Base-by-base conservation (phyloP, 2,797 vertebrate species). In the Okamejei kenojei region DNA sequence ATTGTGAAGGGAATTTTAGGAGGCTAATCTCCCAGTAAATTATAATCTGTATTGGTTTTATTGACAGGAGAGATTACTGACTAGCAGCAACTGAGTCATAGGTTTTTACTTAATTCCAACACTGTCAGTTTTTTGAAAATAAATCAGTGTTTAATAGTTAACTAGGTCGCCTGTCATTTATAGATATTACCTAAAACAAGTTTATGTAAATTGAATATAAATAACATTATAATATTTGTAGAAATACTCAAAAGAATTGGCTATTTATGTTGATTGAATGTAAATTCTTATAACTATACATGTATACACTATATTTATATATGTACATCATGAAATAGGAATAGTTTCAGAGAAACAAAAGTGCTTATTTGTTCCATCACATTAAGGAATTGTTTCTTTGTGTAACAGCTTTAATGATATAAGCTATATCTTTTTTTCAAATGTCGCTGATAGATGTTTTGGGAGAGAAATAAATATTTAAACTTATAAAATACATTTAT, bases 381-480 rank as follows among this genome's bases (percentile, higher is more conserved):
- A 35, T 17, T 19, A 88, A 32, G 32, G 61, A 88, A 88, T 88
- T 68, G 84, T 88, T 88, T 35, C 63, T 32, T 65, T 88, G 29
- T 86, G 82, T 61, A 63, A 61, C 26, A 63, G 82, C 84, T 88
- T 88, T 88, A 68, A 88, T 32, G 68, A 88, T 8, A 5, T 65
- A 35, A 19, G 61, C n/a, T 35, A 35, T 65, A 29, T 88, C 68
- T 68, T 88, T 65, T 88, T 88, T 65, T 86, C 26, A 68, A 88
- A 88, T 68, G 84, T 17, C 68, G 84, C 84, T 88, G 61, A 68
- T 61, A 65, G 84, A 88, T 88, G 84, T 88, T 88, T 88, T 88
- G n/a, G n/a, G 63, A 88, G n/a, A n/a, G 68, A 88, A 88, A 68
- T 88, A 88, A 88, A 88, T 68, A 88, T 68, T 88, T 68, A 88